Conservation (phyloP, 2,888 invertebrate species). For the Euzophera pinguis region DNA sequence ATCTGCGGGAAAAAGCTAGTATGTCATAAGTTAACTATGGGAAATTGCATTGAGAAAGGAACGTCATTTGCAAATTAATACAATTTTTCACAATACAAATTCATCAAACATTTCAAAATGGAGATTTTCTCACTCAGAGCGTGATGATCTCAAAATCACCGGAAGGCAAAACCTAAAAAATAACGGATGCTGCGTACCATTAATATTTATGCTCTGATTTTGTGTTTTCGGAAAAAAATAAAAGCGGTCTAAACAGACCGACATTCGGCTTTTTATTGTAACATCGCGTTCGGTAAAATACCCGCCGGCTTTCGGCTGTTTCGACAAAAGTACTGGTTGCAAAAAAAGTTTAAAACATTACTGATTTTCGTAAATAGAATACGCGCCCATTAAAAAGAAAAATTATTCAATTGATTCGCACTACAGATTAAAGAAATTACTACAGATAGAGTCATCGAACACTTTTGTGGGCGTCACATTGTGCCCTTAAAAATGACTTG, state of each 20-base stretch:
- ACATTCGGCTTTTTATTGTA: constrained; percentile 34
- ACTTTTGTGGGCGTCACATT: no score
- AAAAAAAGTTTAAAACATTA: constrained; percentile 20
- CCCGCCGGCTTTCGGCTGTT: constrained; percentile 44
- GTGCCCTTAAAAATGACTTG: no score
- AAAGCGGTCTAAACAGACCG: constrained; percentile 37
- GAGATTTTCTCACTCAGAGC: not conserved
- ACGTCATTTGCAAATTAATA: no score
- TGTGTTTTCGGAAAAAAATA: constrained; percentile 24
- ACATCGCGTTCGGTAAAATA: constrained; percentile 46
- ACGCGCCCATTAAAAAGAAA: no score
- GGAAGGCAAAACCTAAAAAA: constrained; percentile 17
- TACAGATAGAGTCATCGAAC: no score
- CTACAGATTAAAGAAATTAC: no score
- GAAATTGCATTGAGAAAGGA: no score
- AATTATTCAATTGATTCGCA: no score
- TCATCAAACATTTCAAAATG: not conserved
- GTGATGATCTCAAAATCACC: constrained; percentile 13
- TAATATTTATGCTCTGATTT: constrained; percentile 28
- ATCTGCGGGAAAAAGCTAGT: no score
- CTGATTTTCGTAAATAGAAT: no score
- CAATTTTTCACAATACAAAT: not conserved
- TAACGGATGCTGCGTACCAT: constrained; percentile 28
- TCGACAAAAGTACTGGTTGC: constrained; percentile 36
- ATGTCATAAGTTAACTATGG: no score